Conservation (phyloP, 2,888 invertebrate species). For the Tipula lateralis region DNA sequence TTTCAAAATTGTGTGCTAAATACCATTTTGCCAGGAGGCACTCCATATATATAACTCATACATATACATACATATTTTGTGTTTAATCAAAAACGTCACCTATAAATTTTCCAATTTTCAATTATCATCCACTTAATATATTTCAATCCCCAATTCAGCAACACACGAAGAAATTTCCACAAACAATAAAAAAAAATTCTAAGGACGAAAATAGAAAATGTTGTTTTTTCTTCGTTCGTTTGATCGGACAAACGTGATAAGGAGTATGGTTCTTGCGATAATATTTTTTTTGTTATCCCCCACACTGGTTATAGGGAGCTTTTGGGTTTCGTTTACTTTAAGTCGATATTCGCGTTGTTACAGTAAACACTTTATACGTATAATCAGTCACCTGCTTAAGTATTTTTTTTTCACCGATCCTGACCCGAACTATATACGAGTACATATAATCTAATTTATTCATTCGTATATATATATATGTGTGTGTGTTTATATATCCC, state of each 20-base stretch:
- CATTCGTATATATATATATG: neutral
- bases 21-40: neutral
- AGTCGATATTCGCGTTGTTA: neutral
- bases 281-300: neutral
- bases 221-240: neutral
- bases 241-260: conserved; percentile 24
- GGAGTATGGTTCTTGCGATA: conserved; percentile 30
- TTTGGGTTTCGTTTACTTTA: neutral
- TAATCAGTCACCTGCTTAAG: neutral
- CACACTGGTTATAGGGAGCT: neutral
- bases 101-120: neutral
- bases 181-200: neutral
- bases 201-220: neutral
- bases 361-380: neutral
- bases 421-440: neutral
- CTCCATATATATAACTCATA: neutral
- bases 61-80: neutral
- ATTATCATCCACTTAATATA: conserved; percentile 24
- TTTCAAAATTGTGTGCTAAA: neutral
- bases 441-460: conserved; percentile 7
- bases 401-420: neutral
- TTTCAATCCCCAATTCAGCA: conserved; percentile 13
- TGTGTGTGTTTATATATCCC: neutral
- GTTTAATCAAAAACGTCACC: neutral
- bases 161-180: neutral